These are phyloP conservation scores for Anastrepha obliqua DNA, from an alignment of 1,140 invertebrate genomes.

Conservation along the genomic window DNA sequence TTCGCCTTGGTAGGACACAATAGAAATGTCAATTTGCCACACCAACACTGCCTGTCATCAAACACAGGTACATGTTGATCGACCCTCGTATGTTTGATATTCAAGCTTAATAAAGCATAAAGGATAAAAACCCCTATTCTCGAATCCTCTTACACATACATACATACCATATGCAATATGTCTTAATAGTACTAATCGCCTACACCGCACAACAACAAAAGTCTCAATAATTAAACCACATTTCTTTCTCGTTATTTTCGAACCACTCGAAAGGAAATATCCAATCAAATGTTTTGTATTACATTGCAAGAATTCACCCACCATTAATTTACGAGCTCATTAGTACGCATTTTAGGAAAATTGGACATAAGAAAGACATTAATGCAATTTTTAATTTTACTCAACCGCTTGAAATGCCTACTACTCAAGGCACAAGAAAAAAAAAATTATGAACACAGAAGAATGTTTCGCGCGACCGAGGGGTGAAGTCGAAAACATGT, in stretches of 20 bases:
- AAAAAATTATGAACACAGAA: background rate
- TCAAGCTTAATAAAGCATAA: background rate
- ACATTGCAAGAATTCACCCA: conserved; percentile 32
- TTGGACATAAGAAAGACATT: conserved; percentile 46
- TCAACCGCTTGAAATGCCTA: conserved; percentile 21
- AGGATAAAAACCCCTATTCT: background rate
- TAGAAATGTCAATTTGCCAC: too few relatives aligned
- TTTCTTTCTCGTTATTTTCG: background rate
- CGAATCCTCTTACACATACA: background rate
- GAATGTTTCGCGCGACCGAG: background rate
- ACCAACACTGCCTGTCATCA: too few relatives aligned
- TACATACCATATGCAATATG: background rate
- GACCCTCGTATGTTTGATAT: too few relatives aligned
- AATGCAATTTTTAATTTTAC: conserved; percentile 49
- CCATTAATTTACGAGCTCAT: conserved; percentile 21
- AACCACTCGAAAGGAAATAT: background rate
- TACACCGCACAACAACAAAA: background rate
- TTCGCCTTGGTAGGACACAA: too few relatives aligned
- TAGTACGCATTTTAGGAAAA: conserved; percentile 48
- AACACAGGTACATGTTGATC: too few relatives aligned
- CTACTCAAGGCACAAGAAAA: background rate
- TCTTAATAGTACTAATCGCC: background rate
- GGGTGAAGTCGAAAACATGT: conserved; percentile 29
- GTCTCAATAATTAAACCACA: background rate
- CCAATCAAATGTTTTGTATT: conserved; percentile 35